A percentile compares a stretch with the other conserved stretches of the same genome.
Conservation (phyloP, 2,113 vertebrate species). For the Planiliza haematocheilus region DNA sequence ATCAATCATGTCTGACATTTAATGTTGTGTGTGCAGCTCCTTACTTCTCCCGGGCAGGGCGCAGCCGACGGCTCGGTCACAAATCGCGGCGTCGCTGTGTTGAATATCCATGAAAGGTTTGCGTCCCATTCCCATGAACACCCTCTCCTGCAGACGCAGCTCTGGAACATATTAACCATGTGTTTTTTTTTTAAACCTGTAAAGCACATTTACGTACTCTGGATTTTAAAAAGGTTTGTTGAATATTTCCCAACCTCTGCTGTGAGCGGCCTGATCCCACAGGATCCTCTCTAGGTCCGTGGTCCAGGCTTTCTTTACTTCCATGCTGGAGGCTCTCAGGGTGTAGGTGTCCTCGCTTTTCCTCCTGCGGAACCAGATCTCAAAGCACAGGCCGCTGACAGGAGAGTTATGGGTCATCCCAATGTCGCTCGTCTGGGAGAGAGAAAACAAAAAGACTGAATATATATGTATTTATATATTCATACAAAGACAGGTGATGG, state of each 20-base stretch:
- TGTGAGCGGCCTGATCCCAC: constrained; percentile 84
- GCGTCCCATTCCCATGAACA: constrained; percentile 85
- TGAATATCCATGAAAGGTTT: constrained; percentile 86
- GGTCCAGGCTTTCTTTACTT: constrained; percentile 84
- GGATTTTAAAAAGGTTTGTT: no score
- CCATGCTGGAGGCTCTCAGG: constrained; percentile 74
- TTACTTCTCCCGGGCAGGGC: constrained; percentile 78
- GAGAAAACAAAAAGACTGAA: background rate
- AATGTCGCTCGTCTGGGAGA: constrained; percentile 81
- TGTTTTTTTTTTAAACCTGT: background rate
- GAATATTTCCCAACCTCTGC: constrained; percentile 67
- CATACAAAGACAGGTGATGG: background rate
- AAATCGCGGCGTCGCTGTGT: constrained; percentile 83
- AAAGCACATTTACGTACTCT: background rate
- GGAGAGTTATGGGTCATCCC: constrained; percentile 84
- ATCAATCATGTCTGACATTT: no score
- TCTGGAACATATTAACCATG: constrained; percentile 68
- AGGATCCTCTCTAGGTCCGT: constrained; percentile 83
- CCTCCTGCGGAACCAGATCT: constrained; percentile 86
- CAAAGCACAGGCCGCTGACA: constrained; percentile 80
- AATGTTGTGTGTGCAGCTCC: constrained; percentile 18
- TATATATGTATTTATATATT: no score
- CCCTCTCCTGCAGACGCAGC: constrained; percentile 84
- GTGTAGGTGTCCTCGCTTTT: constrained; percentile 84
- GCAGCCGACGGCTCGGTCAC: constrained; percentile 78